These are phyloP conservation scores for Spea multiplicata DNA, from an alignment of 2,113 vertebrate species.

Conservation along the genomic window DNA sequence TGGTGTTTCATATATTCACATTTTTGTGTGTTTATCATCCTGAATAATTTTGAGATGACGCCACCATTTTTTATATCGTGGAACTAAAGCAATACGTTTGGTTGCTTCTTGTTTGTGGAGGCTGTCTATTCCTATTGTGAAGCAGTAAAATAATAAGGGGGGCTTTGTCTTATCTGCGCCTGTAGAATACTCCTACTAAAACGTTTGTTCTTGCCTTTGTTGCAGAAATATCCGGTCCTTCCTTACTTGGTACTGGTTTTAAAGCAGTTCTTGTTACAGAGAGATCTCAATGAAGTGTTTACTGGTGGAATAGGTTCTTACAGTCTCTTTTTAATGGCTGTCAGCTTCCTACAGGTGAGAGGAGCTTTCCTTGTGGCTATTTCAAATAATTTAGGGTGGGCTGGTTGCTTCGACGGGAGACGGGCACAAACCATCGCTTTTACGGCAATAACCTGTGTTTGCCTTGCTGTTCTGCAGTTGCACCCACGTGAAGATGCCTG, in stretches of 20 bases:
- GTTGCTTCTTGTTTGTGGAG: too few species aligned
- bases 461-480: conserved; percentile 68
- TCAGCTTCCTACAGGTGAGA: conserved; percentile 98
- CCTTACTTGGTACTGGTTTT: conserved; percentile 96
- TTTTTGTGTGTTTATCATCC: too few species aligned
- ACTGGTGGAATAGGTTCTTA: conserved; percentile 98
- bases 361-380: conserved; percentile 52
- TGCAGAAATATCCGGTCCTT: conserved; percentile 94
- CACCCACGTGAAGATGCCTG: conserved; percentile 92
- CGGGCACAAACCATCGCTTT: neutral
- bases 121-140: too few species aligned
- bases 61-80: too few species aligned
- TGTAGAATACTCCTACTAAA: too few species aligned
- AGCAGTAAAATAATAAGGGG: too few species aligned
- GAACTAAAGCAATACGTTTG: too few species aligned
- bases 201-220: conserved; percentile 37
- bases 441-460: neutral
- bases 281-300: conserved; percentile 97
- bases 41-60: too few species aligned
- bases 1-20: too few species aligned
- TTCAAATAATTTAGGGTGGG: neutral
- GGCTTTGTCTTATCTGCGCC: too few species aligned
- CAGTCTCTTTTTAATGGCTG: conserved; percentile 97
- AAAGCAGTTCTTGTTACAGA: conserved; percentile 96
- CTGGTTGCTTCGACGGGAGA: neutral